These are phyloP conservation scores for Umimayanthus kanabou DNA, from an alignment of 92 coral and sea anemone genomes.

Conservation along the genomic window DNA sequence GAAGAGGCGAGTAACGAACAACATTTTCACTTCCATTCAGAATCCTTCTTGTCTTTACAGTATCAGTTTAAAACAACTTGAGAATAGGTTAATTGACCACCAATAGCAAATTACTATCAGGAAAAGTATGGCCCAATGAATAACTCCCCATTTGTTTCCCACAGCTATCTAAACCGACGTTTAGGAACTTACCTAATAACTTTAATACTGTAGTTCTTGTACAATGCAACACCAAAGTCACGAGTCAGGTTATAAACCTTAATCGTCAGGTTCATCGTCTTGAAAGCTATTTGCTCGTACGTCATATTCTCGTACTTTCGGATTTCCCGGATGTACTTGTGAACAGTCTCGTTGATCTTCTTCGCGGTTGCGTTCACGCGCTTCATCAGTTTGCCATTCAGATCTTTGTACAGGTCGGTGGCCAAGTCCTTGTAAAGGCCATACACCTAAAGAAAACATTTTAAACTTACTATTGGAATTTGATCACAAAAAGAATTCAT, in stretches of 20 bases:
- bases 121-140: not conserved
- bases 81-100: no score
- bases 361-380: constrained; percentile 42
- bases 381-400: constrained; percentile 46
- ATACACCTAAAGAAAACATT: constrained; percentile 35
- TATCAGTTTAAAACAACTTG: no score
- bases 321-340: constrained; percentile 53
- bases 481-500: no score
- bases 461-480: no score
- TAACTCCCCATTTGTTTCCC: not conserved
- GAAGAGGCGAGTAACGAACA: no score
- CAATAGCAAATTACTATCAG: not conserved
- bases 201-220: constrained; percentile 69
- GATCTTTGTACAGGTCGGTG: constrained; percentile 54
- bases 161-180: not conserved
- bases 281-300: constrained; percentile 67
- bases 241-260: constrained; percentile 61
- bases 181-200: constrained; percentile 38
- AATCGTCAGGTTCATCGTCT: constrained; percentile 55
- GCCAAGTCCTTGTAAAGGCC: constrained; percentile 66
- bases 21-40: no score
- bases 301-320: constrained; percentile 82
- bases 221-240: constrained; percentile 66
- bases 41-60: no score
- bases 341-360: constrained; percentile 50